Percentiles rank a stretch among this genome's conserved stretches.
Conservation (phyloP, 2,888 invertebrate species). For the Lithophane semibrunnea region DNA sequence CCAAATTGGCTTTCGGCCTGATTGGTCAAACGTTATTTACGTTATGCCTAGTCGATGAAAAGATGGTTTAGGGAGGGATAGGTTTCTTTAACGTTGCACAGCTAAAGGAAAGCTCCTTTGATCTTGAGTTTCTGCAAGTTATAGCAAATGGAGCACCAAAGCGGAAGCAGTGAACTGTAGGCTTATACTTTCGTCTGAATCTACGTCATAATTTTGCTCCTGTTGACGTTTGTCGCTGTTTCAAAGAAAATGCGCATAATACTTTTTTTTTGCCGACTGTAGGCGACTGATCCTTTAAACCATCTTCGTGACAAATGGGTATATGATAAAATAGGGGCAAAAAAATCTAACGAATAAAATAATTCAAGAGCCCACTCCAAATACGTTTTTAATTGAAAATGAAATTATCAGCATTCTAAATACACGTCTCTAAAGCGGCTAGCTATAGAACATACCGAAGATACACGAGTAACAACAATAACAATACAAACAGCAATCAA, state of each 20-base stretch:
- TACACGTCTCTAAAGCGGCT: neutral
- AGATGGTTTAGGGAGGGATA: slow-evolving; percentile 15
- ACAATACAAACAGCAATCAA: slow-evolving; percentile 31
- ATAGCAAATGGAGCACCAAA: slow-evolving; percentile 28
- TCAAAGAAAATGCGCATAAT: slow-evolving; percentile 14
- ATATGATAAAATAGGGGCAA: neutral
- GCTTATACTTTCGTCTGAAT: slow-evolving; percentile 39
- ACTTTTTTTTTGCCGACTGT: neutral
- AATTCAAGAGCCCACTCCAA: neutral
- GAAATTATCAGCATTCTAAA: neutral
- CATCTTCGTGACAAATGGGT: neutral
- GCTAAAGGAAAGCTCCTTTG: slow-evolving; percentile 46
- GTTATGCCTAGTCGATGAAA: slow-evolving; percentile 23
- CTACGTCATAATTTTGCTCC: slow-evolving; percentile 30
- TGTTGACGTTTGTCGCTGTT: slow-evolving; percentile 13
- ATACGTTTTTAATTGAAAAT: neutral
- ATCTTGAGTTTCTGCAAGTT: slow-evolving; percentile 35
- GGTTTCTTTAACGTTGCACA: slow-evolving; percentile 31
- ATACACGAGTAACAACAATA: slow-evolving; percentile 6
- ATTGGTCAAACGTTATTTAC: slow-evolving; percentile 47
- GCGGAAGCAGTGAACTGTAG: slow-evolving; percentile 34
- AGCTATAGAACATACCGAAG: neutral
- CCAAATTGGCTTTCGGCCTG: slow-evolving; percentile 49
- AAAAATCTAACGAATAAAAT: neutral
- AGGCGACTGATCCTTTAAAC: slow-evolving; percentile 5